Conservation (phyloP, 1,140 invertebrate species). For the Cydia strobilella region DNA sequence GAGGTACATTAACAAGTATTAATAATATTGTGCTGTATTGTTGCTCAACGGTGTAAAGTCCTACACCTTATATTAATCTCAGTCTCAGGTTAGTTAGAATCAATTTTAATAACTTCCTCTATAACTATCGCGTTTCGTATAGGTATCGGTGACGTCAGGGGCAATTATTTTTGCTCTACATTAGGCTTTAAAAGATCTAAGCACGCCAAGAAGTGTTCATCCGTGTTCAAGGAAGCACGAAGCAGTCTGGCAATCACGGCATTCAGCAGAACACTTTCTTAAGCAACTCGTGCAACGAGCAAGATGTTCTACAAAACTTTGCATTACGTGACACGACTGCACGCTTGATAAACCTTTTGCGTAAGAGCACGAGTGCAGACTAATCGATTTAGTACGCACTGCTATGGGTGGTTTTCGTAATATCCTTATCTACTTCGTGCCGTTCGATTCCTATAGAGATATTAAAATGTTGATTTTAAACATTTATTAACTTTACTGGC, state of each 20-base stretch:
- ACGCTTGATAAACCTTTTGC: constrained; percentile 71
- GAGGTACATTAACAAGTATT: no score
- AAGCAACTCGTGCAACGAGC: constrained; percentile 58
- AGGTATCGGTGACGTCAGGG: not conserved
- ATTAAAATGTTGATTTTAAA: constrained; percentile 33
- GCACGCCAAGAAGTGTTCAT: not conserved
- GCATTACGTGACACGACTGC: constrained; percentile 65
- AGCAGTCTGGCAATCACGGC: constrained; percentile 6
- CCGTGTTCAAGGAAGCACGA: not conserved
- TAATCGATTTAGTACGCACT: constrained; percentile 72
- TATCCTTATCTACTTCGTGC: constrained; percentile 63
- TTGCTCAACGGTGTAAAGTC: no score
- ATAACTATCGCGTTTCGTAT: no score
- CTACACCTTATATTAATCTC: no score
- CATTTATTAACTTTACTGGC: constrained; percentile 22
- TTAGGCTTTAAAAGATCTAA: not conserved
- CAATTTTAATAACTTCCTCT: no score
- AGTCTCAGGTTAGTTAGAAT: no score
- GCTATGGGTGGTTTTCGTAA: constrained; percentile 69
- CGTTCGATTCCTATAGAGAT: constrained; percentile 46
- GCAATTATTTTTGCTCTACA: not conserved
- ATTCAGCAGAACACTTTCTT: constrained; percentile 41
- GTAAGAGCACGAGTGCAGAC: constrained; percentile 63
- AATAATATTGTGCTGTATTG: no score
- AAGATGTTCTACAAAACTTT: constrained; percentile 54